Base-by-base conservation (phyloP, 2,797 vertebrate species). In the Gadopsis bispinosus region DNA sequence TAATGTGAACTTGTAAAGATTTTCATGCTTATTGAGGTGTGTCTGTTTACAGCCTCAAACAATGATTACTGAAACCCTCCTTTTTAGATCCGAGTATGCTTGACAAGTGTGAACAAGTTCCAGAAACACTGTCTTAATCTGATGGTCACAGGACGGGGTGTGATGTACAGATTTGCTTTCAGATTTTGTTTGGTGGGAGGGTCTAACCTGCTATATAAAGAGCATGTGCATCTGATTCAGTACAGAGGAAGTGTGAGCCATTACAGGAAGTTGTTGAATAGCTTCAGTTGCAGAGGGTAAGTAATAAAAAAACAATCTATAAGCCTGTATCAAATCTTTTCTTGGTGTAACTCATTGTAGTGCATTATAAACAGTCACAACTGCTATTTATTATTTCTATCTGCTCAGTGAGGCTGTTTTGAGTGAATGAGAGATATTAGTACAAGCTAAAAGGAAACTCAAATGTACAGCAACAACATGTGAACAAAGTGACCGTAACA, bases 261-360 rank as follows among this genome's bases (percentile, higher is more conserved):
- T 37, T 22, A 74, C 43, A 73, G 73, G 53, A 83, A 74, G 53
- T 17, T 16, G 35, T 2, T 33, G 13, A 71, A 55, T 10, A 41
- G 39, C 39, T 41, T 74, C n/a, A 7, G 17, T 7, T n/a, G 3
- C 22, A 51, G 14, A 89, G 81, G 79, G 94, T 93, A 91, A 92
- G 88, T 58, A 5, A 22, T 13, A 2, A 35, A 37, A 50, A 47
- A 45, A 3, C 4, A 41, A 35, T 16, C 4, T 39, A 12, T 37
- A 0, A 29, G 39, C 31, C 43, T 33, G 1, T 5, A 35, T 58
- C 5, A 29, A 10, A 51, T 33, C 5, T 2, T 56, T 51, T 17
- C 0, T 62, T 62, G 5, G 5, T 3, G 0, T 47, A 41, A 22
- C 0, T 10, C 5, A 54, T 12, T 50, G 1, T 2, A 19, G 6